Evolutionary conservation across 2,113 vertebrate genomes (phyloP).

Genomic region (Labeo rohita): DNA sequence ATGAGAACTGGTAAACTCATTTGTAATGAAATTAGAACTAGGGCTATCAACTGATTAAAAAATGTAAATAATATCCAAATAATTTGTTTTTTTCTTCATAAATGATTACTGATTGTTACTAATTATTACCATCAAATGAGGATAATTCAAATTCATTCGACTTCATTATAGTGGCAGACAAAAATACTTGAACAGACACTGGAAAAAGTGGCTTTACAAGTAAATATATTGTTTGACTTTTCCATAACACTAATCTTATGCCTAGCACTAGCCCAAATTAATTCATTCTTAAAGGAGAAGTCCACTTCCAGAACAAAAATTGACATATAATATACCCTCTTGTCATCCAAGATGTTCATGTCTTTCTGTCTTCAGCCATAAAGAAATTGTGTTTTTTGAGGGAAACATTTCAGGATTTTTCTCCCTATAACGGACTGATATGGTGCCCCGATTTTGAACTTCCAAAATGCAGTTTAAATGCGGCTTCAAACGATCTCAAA

Average conservation of each 20-base stretch:
- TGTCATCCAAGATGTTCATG: too few relatives aligned
- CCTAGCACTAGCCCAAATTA: background rate
- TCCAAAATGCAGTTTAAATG: too few relatives aligned
- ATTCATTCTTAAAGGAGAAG: background rate
- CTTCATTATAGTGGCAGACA: background rate
- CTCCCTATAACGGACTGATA: too few relatives aligned
- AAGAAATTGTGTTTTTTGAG: too few relatives aligned
- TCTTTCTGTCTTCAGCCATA: too few relatives aligned
- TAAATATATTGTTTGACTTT: background rate
- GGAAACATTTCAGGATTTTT: too few relatives aligned
- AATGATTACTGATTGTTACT: background rate
- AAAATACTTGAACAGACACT: background rate
- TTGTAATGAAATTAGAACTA: background rate
- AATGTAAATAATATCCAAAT: background rate
- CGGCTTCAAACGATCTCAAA: too few relatives aligned
- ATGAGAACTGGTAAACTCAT: background rate
- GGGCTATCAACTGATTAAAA: background rate
- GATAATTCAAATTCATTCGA: background rate
- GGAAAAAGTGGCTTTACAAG: background rate
- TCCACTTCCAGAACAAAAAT: too few relatives aligned
- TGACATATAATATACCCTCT: too few relatives aligned
- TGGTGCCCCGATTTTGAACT: too few relatives aligned
- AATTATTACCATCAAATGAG: background rate
- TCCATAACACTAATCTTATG: background rate
- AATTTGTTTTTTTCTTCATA: too few relatives aligned